phyloP scores from a whole-genome alignment of 2,797 vertebrate species.

The Halcyon badia region DNA sequence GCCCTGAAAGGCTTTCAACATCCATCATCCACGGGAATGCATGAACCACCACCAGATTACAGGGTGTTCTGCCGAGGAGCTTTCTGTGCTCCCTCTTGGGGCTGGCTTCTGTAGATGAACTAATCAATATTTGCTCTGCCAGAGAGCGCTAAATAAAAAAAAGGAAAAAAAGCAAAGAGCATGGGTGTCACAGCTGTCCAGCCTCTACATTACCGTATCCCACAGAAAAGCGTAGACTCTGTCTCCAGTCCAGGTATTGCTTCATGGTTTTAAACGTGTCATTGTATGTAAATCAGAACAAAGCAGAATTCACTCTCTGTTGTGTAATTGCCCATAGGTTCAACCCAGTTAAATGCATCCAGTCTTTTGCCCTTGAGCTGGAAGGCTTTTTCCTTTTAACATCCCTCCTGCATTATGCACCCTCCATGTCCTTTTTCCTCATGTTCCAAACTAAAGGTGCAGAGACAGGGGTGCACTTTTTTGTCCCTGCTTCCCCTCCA shows the following conservation, averaged over 20 bases:
- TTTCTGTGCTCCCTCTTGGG: slow-evolving; percentile 16
- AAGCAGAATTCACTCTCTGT: neutral
- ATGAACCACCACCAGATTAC: neutral
- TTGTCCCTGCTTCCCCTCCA: neutral
- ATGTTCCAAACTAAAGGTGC: neutral
- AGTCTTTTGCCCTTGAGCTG: neutral
- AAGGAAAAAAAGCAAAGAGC: neutral
- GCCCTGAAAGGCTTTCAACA: slow-evolving; percentile 20
- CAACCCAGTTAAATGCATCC: neutral
- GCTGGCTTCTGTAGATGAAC: neutral
- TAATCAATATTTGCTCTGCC: neutral
- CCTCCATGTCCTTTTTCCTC: neutral
- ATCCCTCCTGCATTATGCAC: neutral
- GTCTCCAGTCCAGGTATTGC: neutral
- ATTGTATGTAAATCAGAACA: neutral
- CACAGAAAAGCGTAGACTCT: neutral
- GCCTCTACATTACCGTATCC: neutral
- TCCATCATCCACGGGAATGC: neutral
- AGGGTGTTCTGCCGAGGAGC: neutral
- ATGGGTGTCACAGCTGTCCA: neutral
- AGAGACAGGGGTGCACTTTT: neutral
- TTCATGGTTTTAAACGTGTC: neutral
- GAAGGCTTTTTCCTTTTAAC: neutral
- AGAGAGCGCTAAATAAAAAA: neutral
- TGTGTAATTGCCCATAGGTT: neutral